Evolutionary conservation across 2,888 invertebrate genomes (phyloP), one percentile per base, ranked within the genome.

Genomic region (Polydrusus tereticollis): DNA sequence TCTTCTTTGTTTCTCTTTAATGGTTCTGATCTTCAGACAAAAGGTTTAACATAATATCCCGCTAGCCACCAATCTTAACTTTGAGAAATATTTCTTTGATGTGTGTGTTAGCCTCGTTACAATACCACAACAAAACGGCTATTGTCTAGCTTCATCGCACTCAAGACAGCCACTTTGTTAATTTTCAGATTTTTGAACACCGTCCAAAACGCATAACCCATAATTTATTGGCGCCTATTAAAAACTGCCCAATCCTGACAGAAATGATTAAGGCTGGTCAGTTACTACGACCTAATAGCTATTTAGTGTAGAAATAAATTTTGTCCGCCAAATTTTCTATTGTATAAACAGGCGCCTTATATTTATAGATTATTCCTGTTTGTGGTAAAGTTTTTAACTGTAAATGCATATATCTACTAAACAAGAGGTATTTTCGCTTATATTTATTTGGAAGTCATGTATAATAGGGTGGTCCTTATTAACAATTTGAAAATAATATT

Each of bases 201-300:
- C 58, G 26, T 67, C 66, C 66, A 67, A 67, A 47, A 65, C 16
- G 26, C 47, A 45, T 59, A 66, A 66, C 23, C 33, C 55, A 21
- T 67, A 23, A 66, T 66, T 58, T 67, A 67, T 20, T 29, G 66
- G 33, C 45, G 66, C 45, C 58, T 58, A 67, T 57, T 65, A 65
- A 55, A 55, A 55, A 55, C 55, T 57, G 65, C 55, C 47, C 65
- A 47, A 47, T 65, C 65, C 21, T 21, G 57, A 41, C 65, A 43
- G 43, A 43, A 65, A 55, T 29, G 55, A 65, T 65, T 65, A 65
- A 65, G 65, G 57, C 14, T 18, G 65, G 65, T 65, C 65, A 65
- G 64, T 63, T 58, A n/a, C 29, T 47, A 23, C 47, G 62, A 29
- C 45, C 62, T 62, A 47, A 33, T 62, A 47, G 47, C 33, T 33